Percentiles rank a stretch among this genome's conserved stretches.
These are phyloP conservation scores for Cryptus armator DNA, from an alignment of 2,888 invertebrate genomes.

Conservation along the genomic window DNA sequence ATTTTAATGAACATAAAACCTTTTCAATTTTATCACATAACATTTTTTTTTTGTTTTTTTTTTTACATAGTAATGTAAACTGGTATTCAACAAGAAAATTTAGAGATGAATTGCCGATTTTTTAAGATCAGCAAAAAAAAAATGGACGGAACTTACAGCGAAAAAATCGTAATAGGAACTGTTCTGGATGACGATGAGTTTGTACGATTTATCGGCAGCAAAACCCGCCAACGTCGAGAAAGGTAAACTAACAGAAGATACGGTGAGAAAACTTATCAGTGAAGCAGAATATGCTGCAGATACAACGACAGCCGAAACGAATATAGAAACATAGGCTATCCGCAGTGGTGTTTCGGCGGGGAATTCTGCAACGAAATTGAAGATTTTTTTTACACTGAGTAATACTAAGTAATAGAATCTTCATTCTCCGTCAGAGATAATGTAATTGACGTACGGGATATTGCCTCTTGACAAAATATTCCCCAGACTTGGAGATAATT, in stretches of 20 bases:
- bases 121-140: not conserved
- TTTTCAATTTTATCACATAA: too few species aligned
- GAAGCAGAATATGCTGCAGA: conserved; percentile 70
- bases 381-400: not conserved
- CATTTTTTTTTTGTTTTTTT: too few species aligned
- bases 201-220: conserved; percentile 75
- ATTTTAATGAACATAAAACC: not conserved
- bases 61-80: too few species aligned
- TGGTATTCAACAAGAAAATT: too few species aligned
- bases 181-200: conserved; percentile 73
- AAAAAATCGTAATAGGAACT: conserved; percentile 76
- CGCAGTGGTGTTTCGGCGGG: conserved; percentile 73
- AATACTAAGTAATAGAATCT: not conserved
- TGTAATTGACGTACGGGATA: conserved; percentile 69
- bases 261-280: conserved; percentile 69
- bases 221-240: conserved; percentile 77
- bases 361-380: conserved; percentile 71
- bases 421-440: not conserved
- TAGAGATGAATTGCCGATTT: too few species aligned
- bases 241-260: conserved; percentile 69
- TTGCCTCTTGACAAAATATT: conserved; percentile 78
- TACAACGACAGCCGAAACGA: conserved; percentile 72
- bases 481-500: conserved; percentile 74
- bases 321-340: conserved; percentile 77
- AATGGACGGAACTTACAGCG: conserved; percentile 66